Percentiles rank a stretch among this genome's conserved stretches.
Evolutionary conservation across 2,797 vertebrate genomes (phyloP).

Genomic region (Amniataba percoides): DNA sequence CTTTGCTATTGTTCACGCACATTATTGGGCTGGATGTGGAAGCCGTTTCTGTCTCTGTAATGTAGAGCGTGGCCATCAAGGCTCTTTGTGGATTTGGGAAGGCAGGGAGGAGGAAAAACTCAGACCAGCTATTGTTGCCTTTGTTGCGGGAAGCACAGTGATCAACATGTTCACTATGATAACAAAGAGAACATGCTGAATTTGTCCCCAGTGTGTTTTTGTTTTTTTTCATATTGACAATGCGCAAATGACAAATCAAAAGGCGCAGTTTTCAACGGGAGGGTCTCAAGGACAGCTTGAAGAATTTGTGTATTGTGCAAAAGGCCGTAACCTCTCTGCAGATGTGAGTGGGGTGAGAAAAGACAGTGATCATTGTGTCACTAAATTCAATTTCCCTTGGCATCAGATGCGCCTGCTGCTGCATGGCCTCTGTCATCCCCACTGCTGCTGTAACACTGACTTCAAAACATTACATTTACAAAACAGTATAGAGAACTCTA

Average conservation of each 20-base stretch:
- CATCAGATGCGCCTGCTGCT: constrained; percentile 17
- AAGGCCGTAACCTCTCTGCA: constrained; percentile 42
- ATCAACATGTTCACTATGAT: constrained; percentile 43
- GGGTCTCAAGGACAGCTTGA: constrained; percentile 63
- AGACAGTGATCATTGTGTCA: constrained; percentile 53
- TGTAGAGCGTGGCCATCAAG: constrained; percentile 63
- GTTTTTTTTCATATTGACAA: constrained; percentile 22
- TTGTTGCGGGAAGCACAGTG: constrained; percentile 42
- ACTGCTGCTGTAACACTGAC: constrained; percentile 27
- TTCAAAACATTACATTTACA: constrained; percentile 43
- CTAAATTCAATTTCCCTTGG: constrained; percentile 59
- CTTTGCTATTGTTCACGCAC: constrained; percentile 76
- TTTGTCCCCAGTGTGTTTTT: constrained; percentile 29
- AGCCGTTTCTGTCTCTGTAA: constrained; percentile 73
- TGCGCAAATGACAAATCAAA: constrained; percentile 54
- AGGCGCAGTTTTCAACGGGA: constrained; percentile 35
- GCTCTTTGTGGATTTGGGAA: constrained; percentile 65
- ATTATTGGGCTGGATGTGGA: constrained; percentile 71
- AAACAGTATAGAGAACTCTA: constrained; percentile 5
- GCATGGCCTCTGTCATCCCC: constrained; percentile 36
- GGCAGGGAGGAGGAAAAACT: constrained; percentile 38
- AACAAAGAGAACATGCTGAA: constrained; percentile 57
- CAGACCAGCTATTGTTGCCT: constrained; percentile 48
- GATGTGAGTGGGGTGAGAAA: constrained; percentile 21
- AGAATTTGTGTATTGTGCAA: constrained; percentile 52